Conservation (phyloP, 2,113 vertebrate genomes). For the Oriolus oriolus region DNA sequence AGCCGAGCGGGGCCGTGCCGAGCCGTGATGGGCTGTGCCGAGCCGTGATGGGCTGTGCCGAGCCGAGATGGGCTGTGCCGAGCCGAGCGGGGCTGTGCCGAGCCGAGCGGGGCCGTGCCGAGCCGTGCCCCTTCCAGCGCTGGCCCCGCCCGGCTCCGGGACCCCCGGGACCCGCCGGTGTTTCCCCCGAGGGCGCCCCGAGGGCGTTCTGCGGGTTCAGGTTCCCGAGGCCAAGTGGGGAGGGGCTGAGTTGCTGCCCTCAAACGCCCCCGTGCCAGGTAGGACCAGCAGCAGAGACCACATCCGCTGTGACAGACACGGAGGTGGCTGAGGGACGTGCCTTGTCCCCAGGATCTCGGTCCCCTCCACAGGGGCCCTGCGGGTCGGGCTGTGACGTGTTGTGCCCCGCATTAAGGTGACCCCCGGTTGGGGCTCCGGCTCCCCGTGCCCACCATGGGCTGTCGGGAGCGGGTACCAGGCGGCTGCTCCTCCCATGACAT, state of each 20-base stretch:
- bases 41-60: background rate
- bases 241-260: background rate
- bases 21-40: background rate
- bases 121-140: background rate
- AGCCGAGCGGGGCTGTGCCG: background rate
- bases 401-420: accelerated
- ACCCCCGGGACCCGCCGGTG: too few species aligned
- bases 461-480: accelerated
- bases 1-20: too few species aligned
- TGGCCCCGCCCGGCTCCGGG: background rate
- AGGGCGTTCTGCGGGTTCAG: accelerated
- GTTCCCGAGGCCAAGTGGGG: background rate
- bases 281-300: accelerated
- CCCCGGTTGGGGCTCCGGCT: background rate
- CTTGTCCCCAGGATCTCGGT: background rate
- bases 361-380: background rate
- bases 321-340: accelerated
- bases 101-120: accelerated
- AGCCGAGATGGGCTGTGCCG: background rate
- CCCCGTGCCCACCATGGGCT: accelerated
- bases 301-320: accelerated
- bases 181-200: background rate
- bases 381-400: accelerated
- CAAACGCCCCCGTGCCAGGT: accelerated
- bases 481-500: accelerated